phyloP scores from a whole-genome alignment of 2,113 vertebrate species.

The Sminthopsis crassicaudata region DNA sequence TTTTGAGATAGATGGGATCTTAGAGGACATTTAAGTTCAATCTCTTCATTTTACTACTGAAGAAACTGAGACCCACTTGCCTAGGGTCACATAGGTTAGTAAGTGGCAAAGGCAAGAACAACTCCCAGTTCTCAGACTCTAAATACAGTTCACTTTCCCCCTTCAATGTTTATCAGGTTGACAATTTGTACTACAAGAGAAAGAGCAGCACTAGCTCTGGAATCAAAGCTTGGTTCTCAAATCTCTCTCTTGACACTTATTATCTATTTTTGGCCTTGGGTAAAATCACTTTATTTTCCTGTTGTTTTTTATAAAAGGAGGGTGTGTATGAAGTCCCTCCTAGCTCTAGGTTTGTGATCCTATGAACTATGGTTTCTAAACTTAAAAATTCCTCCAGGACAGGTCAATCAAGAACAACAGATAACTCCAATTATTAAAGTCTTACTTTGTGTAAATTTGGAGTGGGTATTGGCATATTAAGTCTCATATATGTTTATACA shows the following conservation, averaged over 20 bases:
- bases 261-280: constrained; percentile 26
- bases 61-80: constrained; percentile 31
- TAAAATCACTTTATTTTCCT: constrained; percentile 10
- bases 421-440: too few relatives aligned
- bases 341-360: neutral
- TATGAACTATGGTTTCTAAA: constrained; percentile 2
- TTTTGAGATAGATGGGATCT: neutral
- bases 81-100: constrained; percentile 12
- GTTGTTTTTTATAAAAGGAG: constrained; percentile 4
- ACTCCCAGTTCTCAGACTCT: neutral
- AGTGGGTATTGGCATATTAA: too few relatives aligned
- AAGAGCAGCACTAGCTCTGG: neutral
- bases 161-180: neutral
- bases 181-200: neutral
- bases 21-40: neutral
- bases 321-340: constrained; percentile 36
- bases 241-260: constrained; percentile 2
- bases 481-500: too few relatives aligned
- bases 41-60: constrained; percentile 16
- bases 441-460: too few relatives aligned
- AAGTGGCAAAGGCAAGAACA: neutral
- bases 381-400: neutral
- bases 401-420: neutral
- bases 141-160: neutral
- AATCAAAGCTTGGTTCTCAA: constrained; percentile 1